Base-by-base conservation (phyloP, 2,113 vertebrate species). In the Ictidomys tridecemlineatus region DNA sequence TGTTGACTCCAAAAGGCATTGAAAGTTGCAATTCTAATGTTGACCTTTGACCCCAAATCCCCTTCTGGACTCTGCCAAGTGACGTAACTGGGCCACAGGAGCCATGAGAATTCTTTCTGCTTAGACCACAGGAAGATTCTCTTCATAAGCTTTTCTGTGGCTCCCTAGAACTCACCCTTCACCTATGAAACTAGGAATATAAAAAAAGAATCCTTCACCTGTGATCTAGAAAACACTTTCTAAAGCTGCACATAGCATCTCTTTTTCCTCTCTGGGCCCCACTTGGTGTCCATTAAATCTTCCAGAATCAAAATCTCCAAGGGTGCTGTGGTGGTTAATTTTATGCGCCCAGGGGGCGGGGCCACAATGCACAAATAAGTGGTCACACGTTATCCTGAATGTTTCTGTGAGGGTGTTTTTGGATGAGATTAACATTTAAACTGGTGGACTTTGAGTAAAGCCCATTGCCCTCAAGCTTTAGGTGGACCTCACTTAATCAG, bases 271-370 rank as follows among this genome's bases (percentile, higher is more conserved):
- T 91, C 69, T 85, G 13, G 5, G 20, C 34, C 74, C 37, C 78
- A 58, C 8, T 28, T 42, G 37, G 18, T 73, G 48, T 77, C 72
- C 74, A 78, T 32, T 72, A 82, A 92, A 42, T 34, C 74, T 70
- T 89, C 48, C 79, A 93, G 34, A 74, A 95, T 73, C 42, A 96
- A 95, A 87, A 86, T 87, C 28, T 58, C 22, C 22, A 58, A 56
- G 17, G 17, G 56, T 77, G 39, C 58, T 70, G 1, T 77, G 9
- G 34, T 26, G 16, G 69, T 90, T 86, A 45, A 65, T 77, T 86
- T 72, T 86, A 82, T n/a, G 5, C 5, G 2, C 67, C 69, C 77
- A 18, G 0, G 58, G 90, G 28, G 34, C 32, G 53, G 53, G 32
- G 53, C 34, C 51, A 90, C 76, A 39, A n/a, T 67, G 61, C 14